phyloP scores from a whole-genome alignment of 2,888 invertebrate genomes.

The Spilosoma lubricipeda region DNA sequence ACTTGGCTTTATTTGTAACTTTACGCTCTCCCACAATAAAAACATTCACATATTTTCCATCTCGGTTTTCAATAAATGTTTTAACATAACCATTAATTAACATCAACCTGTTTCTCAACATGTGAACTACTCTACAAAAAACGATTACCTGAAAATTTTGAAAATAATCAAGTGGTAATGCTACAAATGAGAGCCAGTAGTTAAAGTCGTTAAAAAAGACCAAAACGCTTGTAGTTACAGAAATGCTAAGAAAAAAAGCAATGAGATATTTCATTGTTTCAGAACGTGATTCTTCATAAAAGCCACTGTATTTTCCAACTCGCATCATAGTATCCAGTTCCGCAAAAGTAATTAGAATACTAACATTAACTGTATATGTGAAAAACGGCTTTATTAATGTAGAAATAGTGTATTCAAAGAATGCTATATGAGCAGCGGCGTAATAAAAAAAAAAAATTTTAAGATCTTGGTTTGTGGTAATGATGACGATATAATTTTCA shows the following conservation, averaged over 20 bases:
- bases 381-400: background rate
- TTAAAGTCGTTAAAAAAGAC: too few relatives aligned
- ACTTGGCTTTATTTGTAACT: slow-evolving; percentile 33
- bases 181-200: slow-evolving; percentile 35
- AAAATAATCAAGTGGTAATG: slow-evolving; percentile 52
- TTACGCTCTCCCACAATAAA: slow-evolving; percentile 54
- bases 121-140: slow-evolving; percentile 61
- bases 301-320: slow-evolving; percentile 40
- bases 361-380: background rate
- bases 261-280: slow-evolving; percentile 42
- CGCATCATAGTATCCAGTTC: slow-evolving; percentile 5
- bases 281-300: slow-evolving; percentile 52
- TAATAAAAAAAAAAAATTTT: background rate
- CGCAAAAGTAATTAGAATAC: background rate
- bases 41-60: slow-evolving; percentile 44
- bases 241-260: slow-evolving; percentile 42
- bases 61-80: slow-evolving; percentile 57
- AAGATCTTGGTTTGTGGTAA: background rate
- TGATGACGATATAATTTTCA: background rate
- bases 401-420: background rate
- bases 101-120: slow-evolving; percentile 58
- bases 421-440: background rate
- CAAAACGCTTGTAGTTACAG: slow-evolving; percentile 41
- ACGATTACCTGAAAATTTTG: slow-evolving; percentile 64
- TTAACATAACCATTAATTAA: slow-evolving; percentile 61